Conservation (phyloP, 1,140 invertebrate species). For the Coptotermes formosanus region DNA sequence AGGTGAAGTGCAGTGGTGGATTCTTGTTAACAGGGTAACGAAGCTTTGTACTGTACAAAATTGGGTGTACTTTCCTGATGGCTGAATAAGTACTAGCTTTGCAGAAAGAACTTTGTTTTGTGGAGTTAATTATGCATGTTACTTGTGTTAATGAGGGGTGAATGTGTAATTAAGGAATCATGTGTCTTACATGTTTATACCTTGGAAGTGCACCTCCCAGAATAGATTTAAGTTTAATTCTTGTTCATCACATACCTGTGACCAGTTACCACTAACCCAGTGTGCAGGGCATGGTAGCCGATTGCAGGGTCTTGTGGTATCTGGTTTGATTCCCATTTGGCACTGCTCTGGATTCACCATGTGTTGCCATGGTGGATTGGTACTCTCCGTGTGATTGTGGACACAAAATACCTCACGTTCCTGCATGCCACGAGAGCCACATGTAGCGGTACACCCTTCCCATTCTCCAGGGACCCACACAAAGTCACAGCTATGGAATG, state of each 20-base stretch:
- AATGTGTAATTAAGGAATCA: too few species aligned
- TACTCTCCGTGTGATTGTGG: slow-evolving; percentile 44
- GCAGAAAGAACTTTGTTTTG: too few species aligned
- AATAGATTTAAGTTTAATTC: too few species aligned
- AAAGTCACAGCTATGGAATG: slow-evolving; percentile 57
- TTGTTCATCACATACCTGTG: slow-evolving; percentile 35
- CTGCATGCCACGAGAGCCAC: slow-evolving; percentile 59
- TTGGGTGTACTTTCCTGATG: too few species aligned
- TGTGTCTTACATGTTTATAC: too few species aligned
- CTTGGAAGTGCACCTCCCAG: too few species aligned
- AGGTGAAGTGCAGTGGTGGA: too few species aligned
- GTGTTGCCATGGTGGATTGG: slow-evolving; percentile 49
- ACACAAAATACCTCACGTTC: slow-evolving; percentile 63
- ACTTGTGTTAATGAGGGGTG: too few species aligned
- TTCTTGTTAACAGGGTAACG: too few species aligned
- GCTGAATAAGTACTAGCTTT: too few species aligned
- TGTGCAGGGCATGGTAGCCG: slow-evolving; percentile 39
- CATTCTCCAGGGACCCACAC: slow-evolving; percentile 61
- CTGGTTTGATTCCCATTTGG: slow-evolving; percentile 39
- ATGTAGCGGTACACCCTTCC: slow-evolving; percentile 64
- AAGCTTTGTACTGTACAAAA: too few species aligned
- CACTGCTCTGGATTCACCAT: slow-evolving; percentile 58
- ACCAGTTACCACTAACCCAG: slow-evolving; percentile 43
- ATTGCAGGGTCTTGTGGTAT: slow-evolving; percentile 40
- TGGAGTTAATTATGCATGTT: too few species aligned